Conservation (phyloP, 2,888 invertebrate species). For the Kryphioiulus occultus region DNA sequence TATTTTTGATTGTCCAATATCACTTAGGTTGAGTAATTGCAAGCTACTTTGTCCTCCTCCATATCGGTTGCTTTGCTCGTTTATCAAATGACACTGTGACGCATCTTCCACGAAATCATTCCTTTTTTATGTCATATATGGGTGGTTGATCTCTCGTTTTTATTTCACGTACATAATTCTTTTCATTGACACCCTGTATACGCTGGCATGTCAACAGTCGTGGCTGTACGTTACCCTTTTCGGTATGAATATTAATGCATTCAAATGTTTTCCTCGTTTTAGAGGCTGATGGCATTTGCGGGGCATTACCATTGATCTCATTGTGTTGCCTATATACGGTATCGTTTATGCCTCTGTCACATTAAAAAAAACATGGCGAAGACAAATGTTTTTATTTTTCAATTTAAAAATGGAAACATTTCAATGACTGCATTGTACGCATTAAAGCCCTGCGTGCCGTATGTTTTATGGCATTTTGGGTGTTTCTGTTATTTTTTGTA, state of each 20-base stretch:
- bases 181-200: constrained; percentile 4
- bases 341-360: background rate
- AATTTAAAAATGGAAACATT: background rate
- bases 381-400: background rate
- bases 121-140: background rate
- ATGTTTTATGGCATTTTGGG: no score
- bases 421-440: background rate
- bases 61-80: background rate
- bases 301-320: constrained; percentile 10
- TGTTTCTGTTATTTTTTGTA: no score
- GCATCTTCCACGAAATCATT: background rate
- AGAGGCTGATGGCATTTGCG: constrained; percentile 27
- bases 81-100: background rate
- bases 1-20: background rate
- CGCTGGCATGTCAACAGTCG: background rate
- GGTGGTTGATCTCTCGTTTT: background rate
- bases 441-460: no score
- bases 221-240: constrained; percentile 29
- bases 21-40: background rate
- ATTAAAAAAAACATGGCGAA: background rate
- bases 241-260: background rate
- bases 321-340: background rate
- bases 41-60: background rate
- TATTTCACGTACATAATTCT: background rate
- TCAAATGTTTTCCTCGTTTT: constrained; percentile 14